Evolutionary conservation across 2,888 invertebrate genomes (phyloP).

Genomic region (Epistrophella euchroma): DNA sequence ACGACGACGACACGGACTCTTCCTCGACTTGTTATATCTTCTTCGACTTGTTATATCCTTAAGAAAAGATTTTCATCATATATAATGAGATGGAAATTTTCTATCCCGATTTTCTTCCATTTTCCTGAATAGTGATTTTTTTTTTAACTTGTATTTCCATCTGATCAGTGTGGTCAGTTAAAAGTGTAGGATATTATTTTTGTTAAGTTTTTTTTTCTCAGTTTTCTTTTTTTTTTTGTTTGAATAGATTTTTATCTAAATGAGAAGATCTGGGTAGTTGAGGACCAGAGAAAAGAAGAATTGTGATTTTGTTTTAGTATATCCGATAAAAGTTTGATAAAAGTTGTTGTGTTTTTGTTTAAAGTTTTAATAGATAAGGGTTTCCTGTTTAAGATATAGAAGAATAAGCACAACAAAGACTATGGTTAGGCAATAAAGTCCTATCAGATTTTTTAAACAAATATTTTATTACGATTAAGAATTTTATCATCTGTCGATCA

Average conservation of each 20-base stretch:
- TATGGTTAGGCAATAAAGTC: too few species aligned
- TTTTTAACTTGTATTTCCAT: slow-evolving; percentile 8
- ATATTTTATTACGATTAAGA: too few species aligned
- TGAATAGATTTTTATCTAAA: slow-evolving; percentile 34
- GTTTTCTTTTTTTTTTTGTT: not conserved
- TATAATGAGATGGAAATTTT: slow-evolving; percentile 61
- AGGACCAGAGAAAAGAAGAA: slow-evolving; percentile 21
- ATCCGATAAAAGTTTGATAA: slow-evolving; percentile 34
- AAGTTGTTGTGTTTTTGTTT: not conserved
- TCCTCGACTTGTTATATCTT: slow-evolving; percentile 50
- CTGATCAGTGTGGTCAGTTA: slow-evolving; percentile 39
- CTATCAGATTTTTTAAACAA: too few species aligned
- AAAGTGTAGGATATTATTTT: slow-evolving; percentile 17
- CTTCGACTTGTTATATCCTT: slow-evolving; percentile 55
- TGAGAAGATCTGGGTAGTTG: slow-evolving; percentile 14
- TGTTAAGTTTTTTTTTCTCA: slow-evolving; percentile 15
- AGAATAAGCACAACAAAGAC: too few species aligned
- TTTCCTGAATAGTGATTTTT: not conserved
- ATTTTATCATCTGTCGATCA: too few species aligned
- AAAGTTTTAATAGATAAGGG: not conserved
- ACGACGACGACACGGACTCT: not conserved
- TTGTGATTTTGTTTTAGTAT: slow-evolving; percentile 22
- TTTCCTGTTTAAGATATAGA: not conserved
- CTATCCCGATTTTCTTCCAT: slow-evolving; percentile 28
- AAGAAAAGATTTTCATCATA: slow-evolving; percentile 50